Base-by-base conservation (phyloP, 2,797 vertebrate species). In the Selene dorsalis region DNA sequence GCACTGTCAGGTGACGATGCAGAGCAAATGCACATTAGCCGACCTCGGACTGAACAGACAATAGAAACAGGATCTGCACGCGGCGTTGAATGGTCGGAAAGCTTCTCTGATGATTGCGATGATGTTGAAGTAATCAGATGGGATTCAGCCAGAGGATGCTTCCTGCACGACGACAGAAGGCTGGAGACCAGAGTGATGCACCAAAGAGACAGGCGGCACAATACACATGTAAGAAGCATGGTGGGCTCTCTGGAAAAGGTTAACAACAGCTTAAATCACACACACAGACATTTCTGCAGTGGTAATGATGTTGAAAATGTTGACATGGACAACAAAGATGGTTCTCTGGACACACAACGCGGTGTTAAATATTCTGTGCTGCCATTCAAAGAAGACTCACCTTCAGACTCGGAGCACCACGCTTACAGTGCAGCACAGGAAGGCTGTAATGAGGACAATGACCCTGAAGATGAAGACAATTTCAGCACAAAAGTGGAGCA, bases 21-120 rank as follows among this genome's bases (percentile, higher is more conserved):
- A 86, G 95, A 96, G 73, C 95, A 95, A 95, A 95, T 94, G 95
- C 96, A 95, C 95, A 92, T 95, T 95, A 94, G 93, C 88, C 93
- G 94, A 92, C 93, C 93, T 93, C 92, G 95, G 93, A 92, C 89
- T 84, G 93, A 94, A 88, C 94, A 95, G 85, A 94, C 95, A 91
- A 93, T 90, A 68, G 93, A 95, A 89, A 92, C 85, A 68, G 88
- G 86, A 82, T 84, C 88, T 85, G 88, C 41, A 83, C 91, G 94
- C 90, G 93, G 95, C 69, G 93, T 88, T 87, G 94, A 94, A 64
- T 85, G 94, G 87, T 94, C 96, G 84, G 94, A 93, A 89, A 93
- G 94, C 94, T 95, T 95, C 90, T 95, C 94, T 83, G 96, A 95
- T 93, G 95, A 95, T 93, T 94, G 93, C 87, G 94, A 94, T 43